Evolutionary conservation across 2,888 invertebrate genomes (phyloP).

Genomic region (Melitaea athalia): DNA sequence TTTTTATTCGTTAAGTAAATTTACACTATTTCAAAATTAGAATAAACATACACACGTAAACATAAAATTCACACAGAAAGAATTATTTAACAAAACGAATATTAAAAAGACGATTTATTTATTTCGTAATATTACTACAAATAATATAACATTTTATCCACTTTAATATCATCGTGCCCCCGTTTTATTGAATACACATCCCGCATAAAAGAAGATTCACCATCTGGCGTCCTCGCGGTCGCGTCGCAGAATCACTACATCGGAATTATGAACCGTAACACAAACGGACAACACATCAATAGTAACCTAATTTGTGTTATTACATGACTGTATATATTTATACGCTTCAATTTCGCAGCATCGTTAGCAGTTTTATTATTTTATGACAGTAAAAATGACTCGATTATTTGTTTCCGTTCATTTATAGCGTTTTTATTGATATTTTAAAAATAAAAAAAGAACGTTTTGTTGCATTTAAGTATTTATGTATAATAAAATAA

Average conservation of each 20-base stretch:
- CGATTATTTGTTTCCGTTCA: too few relatives aligned
- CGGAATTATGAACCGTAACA: slow-evolving; percentile 6
- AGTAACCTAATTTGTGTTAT: slow-evolving; percentile 18
- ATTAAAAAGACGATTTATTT: neutral
- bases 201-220: slow-evolving; percentile 73
- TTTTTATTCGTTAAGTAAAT: too few relatives aligned
- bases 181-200: slow-evolving; percentile 71
- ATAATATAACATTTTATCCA: slow-evolving; percentile 48
- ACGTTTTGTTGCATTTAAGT: too few relatives aligned
- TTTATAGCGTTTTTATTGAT: too few relatives aligned
- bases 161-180: slow-evolving; percentile 47
- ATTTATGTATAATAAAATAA: too few relatives aligned
- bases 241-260: slow-evolving; percentile 32
- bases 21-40: too few relatives aligned
- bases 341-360: neutral
- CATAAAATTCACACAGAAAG: too few relatives aligned
- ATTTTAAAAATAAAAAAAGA: too few relatives aligned
- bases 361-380: neutral
- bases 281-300: slow-evolving; percentile 1
- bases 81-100: neutral
- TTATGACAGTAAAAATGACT: too few relatives aligned
- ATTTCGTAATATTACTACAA: neutral
- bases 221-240: slow-evolving; percentile 60
- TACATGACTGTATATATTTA: neutral
- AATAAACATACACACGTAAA: too few relatives aligned